Conservation (phyloP, 2,113 vertebrate species). For the Theristicus caerulescens region DNA sequence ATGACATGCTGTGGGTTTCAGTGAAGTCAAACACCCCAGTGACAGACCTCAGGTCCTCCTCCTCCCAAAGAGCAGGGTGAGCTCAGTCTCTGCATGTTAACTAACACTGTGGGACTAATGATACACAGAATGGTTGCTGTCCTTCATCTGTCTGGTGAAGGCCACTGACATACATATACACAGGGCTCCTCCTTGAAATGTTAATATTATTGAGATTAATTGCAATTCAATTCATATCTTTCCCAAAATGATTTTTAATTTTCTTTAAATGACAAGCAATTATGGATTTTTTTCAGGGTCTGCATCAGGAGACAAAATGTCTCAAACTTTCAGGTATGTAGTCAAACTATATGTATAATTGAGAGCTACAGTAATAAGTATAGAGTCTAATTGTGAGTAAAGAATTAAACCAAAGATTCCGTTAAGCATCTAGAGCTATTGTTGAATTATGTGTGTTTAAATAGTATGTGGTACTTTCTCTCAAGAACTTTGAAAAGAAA, state of each 20-base stretch:
- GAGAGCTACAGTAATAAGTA: not conserved
- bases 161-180: rapidly evolving
- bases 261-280: constrained; percentile 15
- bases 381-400: constrained; percentile 2
- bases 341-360: not conserved
- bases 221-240: not conserved
- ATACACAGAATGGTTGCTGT: rapidly evolving
- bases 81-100: not conserved
- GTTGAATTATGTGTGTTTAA: not conserved
- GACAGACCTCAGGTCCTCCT: not conserved
- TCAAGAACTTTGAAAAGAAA: not conserved
- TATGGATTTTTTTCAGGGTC: not conserved
- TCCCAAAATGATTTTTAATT: constrained; percentile 14
- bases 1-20: no score
- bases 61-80: rapidly evolving
- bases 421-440: not conserved
- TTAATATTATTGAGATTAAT: not conserved
- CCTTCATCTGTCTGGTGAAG: not conserved
- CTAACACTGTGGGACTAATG: no score
- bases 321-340: not conserved
- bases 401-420: not conserved
- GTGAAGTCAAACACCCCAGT: rapidly evolving
- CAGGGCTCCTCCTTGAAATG: not conserved
- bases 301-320: not conserved
- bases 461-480: not conserved